phyloP scores from a whole-genome alignment of 2,797 vertebrate species.

The Menidia menidia region DNA sequence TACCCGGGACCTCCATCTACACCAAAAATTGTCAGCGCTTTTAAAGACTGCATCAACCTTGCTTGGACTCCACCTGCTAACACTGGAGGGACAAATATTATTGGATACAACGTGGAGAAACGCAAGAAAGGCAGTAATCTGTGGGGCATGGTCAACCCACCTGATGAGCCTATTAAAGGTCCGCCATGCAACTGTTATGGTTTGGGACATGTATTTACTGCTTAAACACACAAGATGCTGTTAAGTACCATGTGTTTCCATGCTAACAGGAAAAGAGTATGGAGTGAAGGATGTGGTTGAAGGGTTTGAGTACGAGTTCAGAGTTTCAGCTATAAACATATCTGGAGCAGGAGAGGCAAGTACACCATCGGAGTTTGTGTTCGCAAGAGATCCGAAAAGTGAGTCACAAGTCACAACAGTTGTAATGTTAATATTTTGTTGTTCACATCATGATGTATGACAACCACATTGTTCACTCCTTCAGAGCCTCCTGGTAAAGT shows the following conservation, averaged over 20 bases:
- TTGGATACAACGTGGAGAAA: constrained; percentile 90
- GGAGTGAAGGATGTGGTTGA: constrained; percentile 83
- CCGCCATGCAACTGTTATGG: neutral
- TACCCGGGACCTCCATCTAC: constrained; percentile 85
- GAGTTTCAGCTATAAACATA: constrained; percentile 87
- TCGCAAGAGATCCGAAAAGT: constrained; percentile 89
- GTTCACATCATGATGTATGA: constrained; percentile 1
- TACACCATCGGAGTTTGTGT: constrained; percentile 84
- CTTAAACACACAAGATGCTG: neutral
- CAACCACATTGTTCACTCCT: neutral
- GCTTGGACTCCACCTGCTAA: constrained; percentile 85
- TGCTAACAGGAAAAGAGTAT: constrained; percentile 77
- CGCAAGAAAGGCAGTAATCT: constrained; percentile 89
- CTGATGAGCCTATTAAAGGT: constrained; percentile 81
- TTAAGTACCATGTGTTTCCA: neutral
- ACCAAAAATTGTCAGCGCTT: constrained; percentile 85
- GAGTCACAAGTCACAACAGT: constrained; percentile 63
- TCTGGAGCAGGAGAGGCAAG: constrained; percentile 89
- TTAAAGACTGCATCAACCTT: constrained; percentile 84
- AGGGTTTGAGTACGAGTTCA: constrained; percentile 91
- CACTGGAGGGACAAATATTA: constrained; percentile 83
- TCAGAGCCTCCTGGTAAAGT: constrained; percentile 88
- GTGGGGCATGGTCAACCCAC: constrained; percentile 84
- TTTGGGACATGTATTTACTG: neutral
- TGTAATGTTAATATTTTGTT: constrained; percentile 22